Evolutionary conservation across 2,113 vertebrate genomes (phyloP), one percentile per base, ranked within the genome.

Genomic region (Enhydra lutris): DNA sequence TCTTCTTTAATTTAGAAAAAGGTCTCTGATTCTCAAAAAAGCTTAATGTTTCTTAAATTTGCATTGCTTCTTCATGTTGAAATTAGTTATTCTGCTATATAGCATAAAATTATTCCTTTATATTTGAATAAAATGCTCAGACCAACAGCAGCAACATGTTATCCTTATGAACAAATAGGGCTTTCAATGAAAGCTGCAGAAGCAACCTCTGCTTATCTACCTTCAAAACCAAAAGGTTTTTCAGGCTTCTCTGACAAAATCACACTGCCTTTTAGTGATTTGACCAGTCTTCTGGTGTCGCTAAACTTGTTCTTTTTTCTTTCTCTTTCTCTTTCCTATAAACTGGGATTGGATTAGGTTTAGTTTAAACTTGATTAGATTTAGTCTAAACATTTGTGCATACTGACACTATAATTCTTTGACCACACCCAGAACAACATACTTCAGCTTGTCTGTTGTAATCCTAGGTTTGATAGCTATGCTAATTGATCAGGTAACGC

Each of bases 1-100:
- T 96, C 91, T 89, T 79, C 79, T 97, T 94, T 85, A 90, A 81
- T 91, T 95, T 67, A 91, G 65, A 74, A n/a, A 95, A 96, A 90
- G 23, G 59, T 76, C n/a, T 94, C 34, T n/a, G 74, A 24, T 86
- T 83, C 76, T 71, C 87, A 39, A 65, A 89, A 84, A 45, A 82
- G n/a, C 2, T 74, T 34, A 50, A 4, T 71, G 36, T 67, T 86
- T 91, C 69, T 87, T 57, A 92, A 89, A 42, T n/a, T 83, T 61
- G 57, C 52, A 86, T 80, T 50, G n/a, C 3, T 74, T 91, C 50
- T 55, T 94, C 24, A 42, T 83, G 34, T 50, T 92, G 50, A 92
- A 92, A 61, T 69, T 80, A 34, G 36, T 65, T 86, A 20, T 29
- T 89, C 63, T 90, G 95, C 39, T 82, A 23, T 63, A 55, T 86